Evolutionary conservation across 2,113 vertebrate species (phyloP), one percentile per base, ranked within the genome.

Genomic region (Gobio gobio): DNA sequence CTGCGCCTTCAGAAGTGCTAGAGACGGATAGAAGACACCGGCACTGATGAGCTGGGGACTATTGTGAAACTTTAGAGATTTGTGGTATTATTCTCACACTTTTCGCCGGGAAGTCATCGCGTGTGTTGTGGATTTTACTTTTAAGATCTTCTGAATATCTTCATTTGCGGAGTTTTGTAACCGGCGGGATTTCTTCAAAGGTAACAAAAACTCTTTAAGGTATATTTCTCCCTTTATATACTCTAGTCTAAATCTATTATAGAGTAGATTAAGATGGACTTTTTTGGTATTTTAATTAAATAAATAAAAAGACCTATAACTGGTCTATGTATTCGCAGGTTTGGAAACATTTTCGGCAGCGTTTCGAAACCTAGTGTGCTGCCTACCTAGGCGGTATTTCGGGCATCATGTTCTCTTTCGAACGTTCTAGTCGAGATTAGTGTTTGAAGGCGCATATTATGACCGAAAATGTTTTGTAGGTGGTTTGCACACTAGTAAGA

Each of bases 181-280:
- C 58, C 45, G 24, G 76, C n/a, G 24, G 56, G 33, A 54, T 74
- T 47, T 63, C 51, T 77, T 49, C 58, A 5, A 81, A 89, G 86
- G 86, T 85, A 86, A 75, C 16, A 18, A 54, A 26, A 76, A 58
- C 61, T 33, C 6, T 59, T 16, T 9, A 13, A 58, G 8, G 29
- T 49, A 68, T 2, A 64, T 68, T 45, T 24, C 26, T 73, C 7
- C 18, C 22, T 80, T 45, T 0, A 5, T 24, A 18, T 26, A 26
- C 0, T 43, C 14, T 29, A 29, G 29, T 29, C 29, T 12, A 18
- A 18, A 45, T 79, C 1, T 47, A 26, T 14, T 4, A 26, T 49
- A 49, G 13, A 74, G 43, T 29, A 5, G 1, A 20, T 26, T 7
- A 47, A 12, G 3, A 5, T 6, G 63, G 3, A 5, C 6, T 36